Evolutionary conservation across 1,140 invertebrate genomes (phyloP).

Genomic region (Neodiprion fabricii): DNA sequence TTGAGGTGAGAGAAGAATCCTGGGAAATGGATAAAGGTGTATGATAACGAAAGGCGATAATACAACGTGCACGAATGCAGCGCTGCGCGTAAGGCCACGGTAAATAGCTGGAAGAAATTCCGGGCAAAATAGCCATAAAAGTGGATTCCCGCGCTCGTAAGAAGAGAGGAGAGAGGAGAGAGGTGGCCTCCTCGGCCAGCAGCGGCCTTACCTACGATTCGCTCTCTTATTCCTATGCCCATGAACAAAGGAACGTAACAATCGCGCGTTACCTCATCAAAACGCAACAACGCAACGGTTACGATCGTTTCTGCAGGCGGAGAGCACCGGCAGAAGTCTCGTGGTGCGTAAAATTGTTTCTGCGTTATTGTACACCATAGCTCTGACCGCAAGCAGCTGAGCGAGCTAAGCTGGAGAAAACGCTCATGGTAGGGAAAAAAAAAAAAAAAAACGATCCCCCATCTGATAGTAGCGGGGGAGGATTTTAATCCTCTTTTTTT

Average conservation of each 20-base stretch:
- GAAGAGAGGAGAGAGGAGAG: constrained; percentile 9
- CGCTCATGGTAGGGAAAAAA: not conserved
- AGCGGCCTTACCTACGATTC: constrained; percentile 25
- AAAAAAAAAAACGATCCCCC: not conserved
- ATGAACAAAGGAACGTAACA: constrained; percentile 31
- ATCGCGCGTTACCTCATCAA: constrained; percentile 30
- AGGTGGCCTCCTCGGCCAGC: not conserved
- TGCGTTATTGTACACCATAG: too few species aligned
- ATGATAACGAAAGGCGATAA: too few species aligned
- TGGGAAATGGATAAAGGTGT: too few species aligned
- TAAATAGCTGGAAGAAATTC: too few species aligned
- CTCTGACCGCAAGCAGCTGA: not conserved
- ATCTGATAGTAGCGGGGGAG: not conserved
- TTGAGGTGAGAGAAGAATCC: too few species aligned
- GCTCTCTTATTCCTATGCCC: constrained; percentile 5
- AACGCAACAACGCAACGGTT: constrained; percentile 9
- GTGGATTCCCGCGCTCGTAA: not conserved
- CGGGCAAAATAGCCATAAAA: too few species aligned
- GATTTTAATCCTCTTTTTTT: not conserved
- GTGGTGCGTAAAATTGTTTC: constrained; percentile 45
- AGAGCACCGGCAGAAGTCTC: constrained; percentile 24
- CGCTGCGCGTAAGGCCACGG: too few species aligned
- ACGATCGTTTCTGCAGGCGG: too few species aligned
- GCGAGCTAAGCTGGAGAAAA: too few species aligned
- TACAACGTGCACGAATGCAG: too few species aligned